Base-by-base conservation (phyloP, 2,113 vertebrate species). In the Pollimyrus isidori region DNA sequence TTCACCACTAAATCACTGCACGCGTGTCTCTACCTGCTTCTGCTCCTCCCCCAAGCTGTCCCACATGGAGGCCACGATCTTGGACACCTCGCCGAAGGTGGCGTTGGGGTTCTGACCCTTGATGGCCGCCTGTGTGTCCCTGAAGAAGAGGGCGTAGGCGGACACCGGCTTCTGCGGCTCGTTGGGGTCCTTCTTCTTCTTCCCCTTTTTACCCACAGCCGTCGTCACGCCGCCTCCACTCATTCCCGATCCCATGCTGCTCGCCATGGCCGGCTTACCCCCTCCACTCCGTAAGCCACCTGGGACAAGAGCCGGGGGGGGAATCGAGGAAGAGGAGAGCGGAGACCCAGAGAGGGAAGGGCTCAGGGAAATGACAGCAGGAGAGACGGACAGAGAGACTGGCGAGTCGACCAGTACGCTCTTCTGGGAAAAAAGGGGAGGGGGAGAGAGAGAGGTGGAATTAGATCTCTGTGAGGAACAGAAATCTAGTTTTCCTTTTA, bases 31-130 rank as follows among this genome's bases (percentile, higher is more conserved):
- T 89, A 97, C 97, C 95, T 98, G 97, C 89, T 98, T 98, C 92
- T 98, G 97, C 85, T 98, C 97, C 89, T 98, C 97, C 49, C 97
- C 97, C 89, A 98, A 93, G 92, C 97, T 98, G 94, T 98, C 97
- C 97, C 97, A 98, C 97, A 98, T 98, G 73, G 97, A 98, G 3
- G 97, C 97, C 82, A 98, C 97, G 0, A 98, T 98, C 94, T 97
- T 98, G 1, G 97, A 98, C 7, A 98, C 97, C 65, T 98, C 97
- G 13, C 97, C 97, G 26, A 98, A 98, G 0, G 97, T 97, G 17
- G 97, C 97, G 88, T 96, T 97, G 90, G 97, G 97, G 90, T 98
- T 98, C 92, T 98, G 97, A 13, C 97, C 97, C 89, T 98, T 98
- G 46, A 98, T 98, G 39, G 97, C 97, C 0, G 97, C 97, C 92